Conservation (phyloP, 2,113 vertebrate genomes). For the Peromyscus californicus region DNA sequence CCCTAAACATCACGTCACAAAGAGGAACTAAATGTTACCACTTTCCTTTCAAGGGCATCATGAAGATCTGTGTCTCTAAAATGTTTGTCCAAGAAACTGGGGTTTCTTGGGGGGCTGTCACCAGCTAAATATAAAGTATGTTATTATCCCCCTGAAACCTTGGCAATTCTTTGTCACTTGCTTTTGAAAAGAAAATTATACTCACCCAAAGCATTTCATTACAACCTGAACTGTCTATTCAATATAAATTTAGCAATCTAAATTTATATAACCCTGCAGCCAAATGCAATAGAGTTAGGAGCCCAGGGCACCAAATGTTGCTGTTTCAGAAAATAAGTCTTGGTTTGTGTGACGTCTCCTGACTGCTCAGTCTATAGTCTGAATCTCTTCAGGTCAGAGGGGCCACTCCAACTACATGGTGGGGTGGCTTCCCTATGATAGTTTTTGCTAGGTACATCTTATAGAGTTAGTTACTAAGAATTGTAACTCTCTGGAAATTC, state of each 20-base stretch:
- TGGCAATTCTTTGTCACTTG: constrained; percentile 76
- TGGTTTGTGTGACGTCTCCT: not conserved
- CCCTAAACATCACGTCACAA: accelerated
- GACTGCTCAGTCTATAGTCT: not conserved
- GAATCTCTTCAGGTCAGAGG: not conserved
- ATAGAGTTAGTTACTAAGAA: not conserved
- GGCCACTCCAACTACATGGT: not conserved
- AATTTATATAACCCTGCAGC: constrained; percentile 60
- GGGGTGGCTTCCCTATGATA: not conserved
- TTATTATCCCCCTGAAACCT: constrained; percentile 68
- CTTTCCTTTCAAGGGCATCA: constrained; percentile 22
- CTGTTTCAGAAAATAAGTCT: constrained; percentile 16
- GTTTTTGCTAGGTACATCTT: not conserved
- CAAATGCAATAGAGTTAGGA: constrained; percentile 16
- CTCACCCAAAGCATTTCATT: constrained; percentile 74
- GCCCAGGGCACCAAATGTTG: constrained; percentile 6
- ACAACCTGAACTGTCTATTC: constrained; percentile 68
- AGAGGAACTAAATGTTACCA: not conserved
- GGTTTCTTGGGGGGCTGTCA: constrained; percentile 49
- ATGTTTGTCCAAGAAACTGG: constrained; percentile 55
- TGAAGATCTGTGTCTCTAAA: not conserved
- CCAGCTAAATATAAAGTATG: constrained; percentile 66
- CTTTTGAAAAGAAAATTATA: constrained; percentile 79
- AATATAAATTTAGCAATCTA: constrained; percentile 70
- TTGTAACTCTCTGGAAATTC: not conserved